Base-by-base conservation (phyloP, 1,140 invertebrate species). In the Ridgeia piscesae region DNA sequence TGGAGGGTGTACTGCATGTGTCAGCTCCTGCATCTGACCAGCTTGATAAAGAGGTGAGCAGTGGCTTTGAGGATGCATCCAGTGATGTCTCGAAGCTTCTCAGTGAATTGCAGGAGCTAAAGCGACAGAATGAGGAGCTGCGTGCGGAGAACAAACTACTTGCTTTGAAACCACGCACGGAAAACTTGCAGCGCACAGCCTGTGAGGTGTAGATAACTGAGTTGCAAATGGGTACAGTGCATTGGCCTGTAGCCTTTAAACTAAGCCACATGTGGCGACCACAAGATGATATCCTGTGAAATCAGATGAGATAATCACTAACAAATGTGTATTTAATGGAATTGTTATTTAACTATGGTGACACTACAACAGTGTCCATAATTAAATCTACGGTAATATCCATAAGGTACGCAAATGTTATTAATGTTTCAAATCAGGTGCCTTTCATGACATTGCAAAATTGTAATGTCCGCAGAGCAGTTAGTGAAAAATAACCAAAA, bases 1-100 rank as follows among this genome's bases (percentile, higher is more conserved):
- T 94, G n/a, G 94, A 94, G 91, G 91, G 88, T 35, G 58, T 77
- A 27, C 58, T 77, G 14, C 58, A 77, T 0, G 58, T 31, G 58
- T 77, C 58, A 77, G 58, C 58, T 17, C 58, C 58, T 77, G 17
- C 58, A 21, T 77, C 58, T 77, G 58, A 27, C 58, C 58, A 77
- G 58, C 58, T 14, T 17, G 58, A 4, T 77, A 31, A 21, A 21
- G 58, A 77, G 58, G 58, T 77, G 58, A 77, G 58, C 58, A 77
- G 27, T 77, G 58, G 8, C 58, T 77, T 77, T 31, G 58, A 77
- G 58, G 58, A 77, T 27, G 58, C 2, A 14, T 77, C 58, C 27
- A 77, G 58, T 77, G 58, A 77, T 77, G 14, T 77, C 6, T 77
- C 58, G 27, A 77, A 77, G 27, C 58, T 77, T 77, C 17, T 77